Conservation (phyloP, 2,797 vertebrate species). For the Molossus molossus region DNA sequence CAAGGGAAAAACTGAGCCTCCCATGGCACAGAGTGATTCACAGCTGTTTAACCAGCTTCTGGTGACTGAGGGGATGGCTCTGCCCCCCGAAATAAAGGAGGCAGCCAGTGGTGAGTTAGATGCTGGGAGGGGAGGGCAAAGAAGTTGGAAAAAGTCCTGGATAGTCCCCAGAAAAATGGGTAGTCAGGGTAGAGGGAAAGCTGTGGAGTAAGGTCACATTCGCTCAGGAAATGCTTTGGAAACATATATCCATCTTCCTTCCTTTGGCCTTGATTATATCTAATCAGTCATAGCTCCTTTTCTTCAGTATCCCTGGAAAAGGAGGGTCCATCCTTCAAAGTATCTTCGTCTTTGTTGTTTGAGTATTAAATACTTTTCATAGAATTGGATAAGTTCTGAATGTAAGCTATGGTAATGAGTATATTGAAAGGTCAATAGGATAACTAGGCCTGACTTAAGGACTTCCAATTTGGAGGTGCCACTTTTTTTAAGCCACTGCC, state of each 20-base stretch:
- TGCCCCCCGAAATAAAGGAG: conserved; percentile 91
- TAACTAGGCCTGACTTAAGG: neutral
- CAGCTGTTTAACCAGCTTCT: conserved; percentile 92
- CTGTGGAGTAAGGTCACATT: neutral
- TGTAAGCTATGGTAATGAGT: neutral
- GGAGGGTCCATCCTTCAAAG: neutral
- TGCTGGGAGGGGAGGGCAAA: neutral
- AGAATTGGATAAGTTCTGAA: neutral
- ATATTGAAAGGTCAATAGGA: neutral
- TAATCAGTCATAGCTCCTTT: neutral
- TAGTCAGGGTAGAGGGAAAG: neutral
- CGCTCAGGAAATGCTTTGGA: neutral
- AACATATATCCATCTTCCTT: neutral
- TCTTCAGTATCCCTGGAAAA: conserved; percentile 25
- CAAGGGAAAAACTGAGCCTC: conserved; percentile 11
- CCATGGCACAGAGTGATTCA: conserved; percentile 80
- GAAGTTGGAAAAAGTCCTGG: neutral
- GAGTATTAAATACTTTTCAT: neutral
- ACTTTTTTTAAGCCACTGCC: conserved; percentile 32
- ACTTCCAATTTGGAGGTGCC: conserved; percentile 18
- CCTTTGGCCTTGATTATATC: neutral
- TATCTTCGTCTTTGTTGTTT: neutral
- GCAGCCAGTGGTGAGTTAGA: conserved; percentile 91
- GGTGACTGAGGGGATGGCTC: conserved; percentile 91
- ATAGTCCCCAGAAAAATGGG: neutral